Evolutionary conservation across 2,797 vertebrate species (phyloP), one percentile per base, ranked within the genome.

Genomic region (Oophaga sylvatica): DNA sequence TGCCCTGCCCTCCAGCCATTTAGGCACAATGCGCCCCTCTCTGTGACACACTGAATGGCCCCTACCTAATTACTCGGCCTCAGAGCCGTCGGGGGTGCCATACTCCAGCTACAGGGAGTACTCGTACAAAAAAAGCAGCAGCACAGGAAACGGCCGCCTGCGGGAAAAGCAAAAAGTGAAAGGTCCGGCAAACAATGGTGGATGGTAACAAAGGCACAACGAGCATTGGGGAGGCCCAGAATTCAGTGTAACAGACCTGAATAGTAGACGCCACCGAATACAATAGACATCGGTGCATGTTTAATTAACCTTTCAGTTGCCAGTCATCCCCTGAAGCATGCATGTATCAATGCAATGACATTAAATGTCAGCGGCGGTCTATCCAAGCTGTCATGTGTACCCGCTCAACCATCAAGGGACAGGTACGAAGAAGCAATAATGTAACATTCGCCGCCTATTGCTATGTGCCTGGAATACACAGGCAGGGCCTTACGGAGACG

Each of bases 241-340:
- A 26, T 35, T 75, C 71, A 76, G 20, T 1, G 53, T 16, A 75
- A 62, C 70, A 65, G 59, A 77, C 29, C 57, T 53, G 59, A 20
- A 73, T n/a, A 62, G 9, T 75, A 73, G 56, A 26, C 31, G 59
- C 62, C 57, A 8, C n/a, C 1, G 17, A 57, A 35, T 65, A 82
- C 31, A 81, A 80, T 73, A 62, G 53, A 22, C 22, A 16, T 22
- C 77, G 26, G 70, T 76, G 3, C 45, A 29, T 26, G 75, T 80
- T 80, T 71, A 80, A 88, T 88, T 84, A 88, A 81, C 83, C 83
- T 73, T 75, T 85, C 26, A 12, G 59, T 45, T 73, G 41, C 41
- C 59, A 45, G 67, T 19, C 10, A 48, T 53, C 17, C 16, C 57
- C 41, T 13, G 35, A 84, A 68, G 65, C 79, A 83, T 65, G 80